Evolutionary conservation across 1,140 invertebrate genomes (phyloP), one percentile per base, ranked within the genome.

Genomic region (Aricia agestis): DNA sequence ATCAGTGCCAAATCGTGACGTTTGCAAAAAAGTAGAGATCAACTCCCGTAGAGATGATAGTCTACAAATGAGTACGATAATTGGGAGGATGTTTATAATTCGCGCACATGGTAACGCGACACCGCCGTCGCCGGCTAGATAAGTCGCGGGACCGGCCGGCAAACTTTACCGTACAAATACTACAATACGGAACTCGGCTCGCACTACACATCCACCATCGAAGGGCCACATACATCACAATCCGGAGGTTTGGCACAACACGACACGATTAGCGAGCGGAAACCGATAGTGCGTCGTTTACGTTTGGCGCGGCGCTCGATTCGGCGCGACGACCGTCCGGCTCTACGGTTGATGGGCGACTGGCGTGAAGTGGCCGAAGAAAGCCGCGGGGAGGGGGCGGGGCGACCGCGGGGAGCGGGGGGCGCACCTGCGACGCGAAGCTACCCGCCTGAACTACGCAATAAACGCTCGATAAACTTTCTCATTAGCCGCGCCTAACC

Each of bases 401-500:
- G 67, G 67, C 57, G 66, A 65, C 68, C 61, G 74, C 71, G 78
- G 25, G 76, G 78, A 9, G 77, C 76, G 61, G 79, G 72, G 78
- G 85, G 85, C 80, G 82, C 86, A 90, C 88, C 86, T 89, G 86
- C 87, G 82, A 84, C 78, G 78, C 81, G 81, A 80, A 87, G 87
- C 86, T 87, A 87, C 83, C 84, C 85, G 85, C 85, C 86, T 25
- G 82, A 82, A 82, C 85, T 86, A 89, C 88, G 88, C 86, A 90
- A 90, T 90, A 90, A 90, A 87, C 88, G 86, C 88, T 91, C 87
- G 83, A 89, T 89, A 91, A 87, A 91, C 87, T 91, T 91, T 91
- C 87, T 89, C 87, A 91, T 91, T 89, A 89, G 89, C 85, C 87
- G 86, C 84, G 84, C 84, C 86, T 89, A 87, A 87, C 84, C 84